Percentiles rank a stretch among this genome's conserved stretches.
These are phyloP conservation scores for Pachliopta kotzebuea DNA, from an alignment of 2,888 invertebrate species.

Conservation along the genomic window DNA sequence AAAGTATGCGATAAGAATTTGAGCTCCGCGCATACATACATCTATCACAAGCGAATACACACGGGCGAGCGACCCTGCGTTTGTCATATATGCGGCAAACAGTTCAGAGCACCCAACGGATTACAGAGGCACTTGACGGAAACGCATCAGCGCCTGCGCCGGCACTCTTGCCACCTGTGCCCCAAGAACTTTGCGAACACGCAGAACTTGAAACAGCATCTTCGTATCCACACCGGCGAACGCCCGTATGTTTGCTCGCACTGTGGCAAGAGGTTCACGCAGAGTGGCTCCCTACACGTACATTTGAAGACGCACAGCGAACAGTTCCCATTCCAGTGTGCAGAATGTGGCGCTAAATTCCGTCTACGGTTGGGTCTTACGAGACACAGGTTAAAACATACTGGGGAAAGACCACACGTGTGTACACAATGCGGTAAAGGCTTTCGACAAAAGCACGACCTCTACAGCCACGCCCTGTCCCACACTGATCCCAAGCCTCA, in stretches of 20 bases:
- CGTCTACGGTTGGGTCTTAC: slow-evolving; percentile 78
- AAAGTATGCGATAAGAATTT: slow-evolving; percentile 80
- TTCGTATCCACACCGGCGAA: slow-evolving; percentile 82
- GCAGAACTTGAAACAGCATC: slow-evolving; percentile 81
- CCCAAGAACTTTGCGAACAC: slow-evolving; percentile 81
- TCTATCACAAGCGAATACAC: slow-evolving; percentile 83
- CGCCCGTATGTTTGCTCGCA: slow-evolving; percentile 78
- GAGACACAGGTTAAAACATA: slow-evolving; percentile 81
- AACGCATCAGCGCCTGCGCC: slow-evolving; percentile 82
- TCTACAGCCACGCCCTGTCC: slow-evolving; percentile 74
- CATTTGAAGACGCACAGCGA: slow-evolving; percentile 81
- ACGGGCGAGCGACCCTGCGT: slow-evolving; percentile 84
- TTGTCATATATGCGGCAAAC: slow-evolving; percentile 84
- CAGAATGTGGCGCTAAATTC: slow-evolving; percentile 82
- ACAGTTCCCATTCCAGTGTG: slow-evolving; percentile 79
- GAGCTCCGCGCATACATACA: slow-evolving; percentile 82
- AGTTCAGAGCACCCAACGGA: slow-evolving; percentile 83
- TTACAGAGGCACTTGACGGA: slow-evolving; percentile 82
- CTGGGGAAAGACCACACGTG: slow-evolving; percentile 81
- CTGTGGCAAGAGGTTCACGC: slow-evolving; percentile 83
- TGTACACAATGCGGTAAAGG: slow-evolving; percentile 79
- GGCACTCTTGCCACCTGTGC: slow-evolving; percentile 78
- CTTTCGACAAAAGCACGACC: slow-evolving; percentile 81
- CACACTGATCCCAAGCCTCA: slow-evolving; percentile 80
- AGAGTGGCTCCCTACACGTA: slow-evolving; percentile 83